Base-by-base conservation (phyloP, 2,797 vertebrate genomes). In the Acanthurus lineatus region DNA sequence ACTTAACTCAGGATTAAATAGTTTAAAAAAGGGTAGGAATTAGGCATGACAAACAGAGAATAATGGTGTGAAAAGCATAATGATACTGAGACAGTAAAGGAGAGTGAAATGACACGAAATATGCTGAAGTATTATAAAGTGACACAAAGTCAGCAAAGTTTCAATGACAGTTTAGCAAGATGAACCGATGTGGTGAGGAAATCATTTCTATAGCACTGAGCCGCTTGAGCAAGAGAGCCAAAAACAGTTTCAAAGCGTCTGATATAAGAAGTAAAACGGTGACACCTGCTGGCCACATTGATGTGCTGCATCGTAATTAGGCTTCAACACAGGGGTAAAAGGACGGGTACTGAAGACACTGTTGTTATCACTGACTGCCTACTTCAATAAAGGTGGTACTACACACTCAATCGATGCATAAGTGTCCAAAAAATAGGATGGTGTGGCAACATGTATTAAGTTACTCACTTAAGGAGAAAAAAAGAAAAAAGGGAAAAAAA, bases 251-350 rank as follows among this genome's bases (percentile, higher is more conserved):
- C 2, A 38, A 51, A 58, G 6, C 5, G 6, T 68, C 6, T 40
- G 4, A 25, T 7, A 32, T 12, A 3, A 9, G 19, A 9, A 5
- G 17, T 12, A 0, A 28, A 78, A 72, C 51, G 38, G 48, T 3
- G 86, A 73, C 77, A 69, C 28, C 88, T 90, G 28, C 51, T 86
- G 91, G 71, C 0, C 20, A 74, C 5, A 0, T 0, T 0, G 1
- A 0, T 2, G 10, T 22, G 0, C 6, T 85, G 51, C 83, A 48
- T 10, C 38, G 8, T 3, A n/a, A 35, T 35, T 12, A 5, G 2
- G 9, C 28, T 9, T 9, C 25, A 19, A 32, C 17, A 2, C 12
- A 44, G 6, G 3, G 22, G 8, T 11, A 0, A 10, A 40, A 40
- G 38, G 59, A 22, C 32, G 44, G 14, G 63, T 22, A 32, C 63